Evolutionary conservation across 2,888 invertebrate species (phyloP).

Genomic region (Cinara cedri): DNA sequence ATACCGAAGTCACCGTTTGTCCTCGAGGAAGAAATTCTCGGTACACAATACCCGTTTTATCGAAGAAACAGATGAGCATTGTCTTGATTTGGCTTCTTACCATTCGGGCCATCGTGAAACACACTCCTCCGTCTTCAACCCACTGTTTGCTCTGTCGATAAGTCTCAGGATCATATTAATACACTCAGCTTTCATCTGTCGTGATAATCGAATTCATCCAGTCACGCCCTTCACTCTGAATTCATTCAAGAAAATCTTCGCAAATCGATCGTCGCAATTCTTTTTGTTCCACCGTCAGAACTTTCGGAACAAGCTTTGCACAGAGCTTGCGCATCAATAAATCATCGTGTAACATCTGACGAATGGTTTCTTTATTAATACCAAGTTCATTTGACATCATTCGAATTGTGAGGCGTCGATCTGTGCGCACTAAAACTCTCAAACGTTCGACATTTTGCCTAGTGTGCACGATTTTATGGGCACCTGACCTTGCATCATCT

Average conservation of each 20-base stretch:
- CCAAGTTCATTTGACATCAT: neutral
- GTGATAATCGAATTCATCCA: conserved; percentile 57
- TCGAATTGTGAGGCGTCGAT: conserved; percentile 4
- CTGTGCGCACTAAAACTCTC: conserved; percentile 18
- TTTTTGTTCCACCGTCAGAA: conserved; percentile 59
- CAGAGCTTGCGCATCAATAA: neutral
- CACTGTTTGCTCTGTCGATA: conserved; percentile 57
- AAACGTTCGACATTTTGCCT: neutral
- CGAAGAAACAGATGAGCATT: conserved; percentile 21
- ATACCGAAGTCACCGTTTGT: neutral
- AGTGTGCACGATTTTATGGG: too few species aligned
- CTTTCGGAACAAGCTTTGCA: conserved; percentile 59
- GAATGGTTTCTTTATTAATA: neutral
- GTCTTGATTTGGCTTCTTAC: conserved; percentile 27
- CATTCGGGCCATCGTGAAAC: neutral
- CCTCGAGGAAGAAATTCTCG: neutral
- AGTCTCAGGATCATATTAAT: conserved; percentile 58
- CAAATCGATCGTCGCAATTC: conserved; percentile 35
- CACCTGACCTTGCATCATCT: too few species aligned
- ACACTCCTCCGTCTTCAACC: conserved; percentile 14
- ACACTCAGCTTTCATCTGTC: conserved; percentile 58
- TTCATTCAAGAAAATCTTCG: conserved; percentile 48
- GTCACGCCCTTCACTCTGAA: conserved; percentile 49
- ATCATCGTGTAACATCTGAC: neutral
- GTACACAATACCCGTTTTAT: neutral